phyloP scores from a whole-genome alignment of 2,113 vertebrate genomes.

The Opisthocomus hoazin region DNA sequence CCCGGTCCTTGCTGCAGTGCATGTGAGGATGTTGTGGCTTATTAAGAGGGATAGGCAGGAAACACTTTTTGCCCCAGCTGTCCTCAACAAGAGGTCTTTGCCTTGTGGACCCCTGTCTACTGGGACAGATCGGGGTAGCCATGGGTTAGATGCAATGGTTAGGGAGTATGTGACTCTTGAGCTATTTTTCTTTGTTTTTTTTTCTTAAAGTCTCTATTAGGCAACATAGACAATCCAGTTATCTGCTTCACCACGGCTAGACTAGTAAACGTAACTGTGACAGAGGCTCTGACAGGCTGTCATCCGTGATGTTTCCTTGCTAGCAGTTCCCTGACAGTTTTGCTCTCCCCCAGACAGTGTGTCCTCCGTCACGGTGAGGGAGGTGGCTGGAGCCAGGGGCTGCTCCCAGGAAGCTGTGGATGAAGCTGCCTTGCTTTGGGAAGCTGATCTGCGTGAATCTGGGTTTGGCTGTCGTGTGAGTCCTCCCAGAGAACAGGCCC shows the following conservation, averaged over 20 bases:
- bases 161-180: neutral
- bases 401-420: neutral
- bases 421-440: neutral
- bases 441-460: rapidly evolving
- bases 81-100: neutral
- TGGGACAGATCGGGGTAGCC: neutral
- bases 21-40: neutral
- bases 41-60: neutral
- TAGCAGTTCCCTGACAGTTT: neutral
- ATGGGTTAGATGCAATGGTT: neutral
- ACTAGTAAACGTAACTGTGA: neutral
- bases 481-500: neutral
- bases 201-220: neutral
- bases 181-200: neutral
- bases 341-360: neutral
- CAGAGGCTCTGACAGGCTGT: neutral
- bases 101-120: neutral
- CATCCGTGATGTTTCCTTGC: neutral
- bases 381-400: neutral
- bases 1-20: neutral
- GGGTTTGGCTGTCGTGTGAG: neutral
- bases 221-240: neutral
- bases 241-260: neutral
- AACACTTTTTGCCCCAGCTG: neutral
- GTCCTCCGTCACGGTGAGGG: neutral